These are phyloP conservation scores for Sceloporus undulatus DNA, from an alignment of 2,113 vertebrate species.

Conservation along the genomic window DNA sequence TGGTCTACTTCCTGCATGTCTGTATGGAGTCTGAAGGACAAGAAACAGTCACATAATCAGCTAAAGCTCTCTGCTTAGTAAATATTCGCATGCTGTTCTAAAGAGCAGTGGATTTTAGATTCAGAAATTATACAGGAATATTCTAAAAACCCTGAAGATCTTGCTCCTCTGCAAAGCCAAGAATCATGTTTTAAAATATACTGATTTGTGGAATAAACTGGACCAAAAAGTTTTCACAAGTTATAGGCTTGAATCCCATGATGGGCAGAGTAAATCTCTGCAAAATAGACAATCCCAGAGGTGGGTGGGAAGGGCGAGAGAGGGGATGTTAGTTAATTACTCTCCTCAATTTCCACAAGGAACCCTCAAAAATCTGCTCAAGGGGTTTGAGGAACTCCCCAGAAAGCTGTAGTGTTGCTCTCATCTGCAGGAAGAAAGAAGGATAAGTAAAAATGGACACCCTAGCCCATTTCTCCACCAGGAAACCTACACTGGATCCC, in stretches of 20 bases:
- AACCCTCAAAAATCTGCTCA: slow-evolving; percentile 58
- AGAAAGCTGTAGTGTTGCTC: background rate
- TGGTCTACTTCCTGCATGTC: background rate
- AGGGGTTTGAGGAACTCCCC: no score
- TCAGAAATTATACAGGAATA: slow-evolving; percentile 8
- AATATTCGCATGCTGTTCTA: slow-evolving; percentile 49
- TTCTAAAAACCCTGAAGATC: slow-evolving; percentile 12
- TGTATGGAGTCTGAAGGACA: background rate
- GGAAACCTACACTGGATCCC: background rate
- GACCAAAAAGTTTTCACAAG: background rate
- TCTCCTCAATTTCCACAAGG: slow-evolving; percentile 16
- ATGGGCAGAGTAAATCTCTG: background rate
- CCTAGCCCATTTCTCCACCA: background rate
- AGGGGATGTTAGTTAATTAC: slow-evolving; percentile 8
- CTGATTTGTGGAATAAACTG: background rate
- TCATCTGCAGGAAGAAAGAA: background rate
- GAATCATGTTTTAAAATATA: slow-evolving; percentile 39
- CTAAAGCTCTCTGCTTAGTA: slow-evolving; percentile 52
- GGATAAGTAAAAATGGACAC: background rate
- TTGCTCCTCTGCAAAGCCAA: slow-evolving; percentile 35
- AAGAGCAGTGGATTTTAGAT: slow-evolving; percentile 2
- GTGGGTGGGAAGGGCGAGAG: background rate
- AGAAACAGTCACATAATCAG: slow-evolving; percentile 22
- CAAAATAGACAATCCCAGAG: background rate
- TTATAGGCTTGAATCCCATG: background rate